phyloP scores from a whole-genome alignment of 1,140 invertebrate genomes.

The Dysdera silvatica region DNA sequence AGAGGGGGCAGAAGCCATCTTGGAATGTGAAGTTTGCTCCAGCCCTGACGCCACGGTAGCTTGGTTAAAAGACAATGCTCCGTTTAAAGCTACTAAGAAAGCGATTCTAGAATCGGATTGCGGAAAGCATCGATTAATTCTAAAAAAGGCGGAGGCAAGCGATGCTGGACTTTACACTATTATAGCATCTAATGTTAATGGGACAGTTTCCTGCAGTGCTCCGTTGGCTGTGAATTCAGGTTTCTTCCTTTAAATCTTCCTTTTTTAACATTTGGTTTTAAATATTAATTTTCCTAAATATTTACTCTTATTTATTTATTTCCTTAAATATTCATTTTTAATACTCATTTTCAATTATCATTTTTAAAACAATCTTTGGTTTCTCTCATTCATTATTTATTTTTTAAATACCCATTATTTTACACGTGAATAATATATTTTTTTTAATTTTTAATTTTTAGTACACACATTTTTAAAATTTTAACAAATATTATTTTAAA shows the following conservation, averaged over 20 bases:
- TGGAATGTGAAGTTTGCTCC: slow-evolving; percentile 65
- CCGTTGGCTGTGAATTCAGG: slow-evolving; percentile 65
- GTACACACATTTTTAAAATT: too few relatives aligned
- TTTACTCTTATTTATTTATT: too few relatives aligned
- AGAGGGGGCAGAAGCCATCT: slow-evolving; percentile 78
- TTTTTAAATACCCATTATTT: too few relatives aligned
- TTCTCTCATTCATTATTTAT: too few relatives aligned
- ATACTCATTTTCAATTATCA: too few relatives aligned
- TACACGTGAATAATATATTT: too few relatives aligned
- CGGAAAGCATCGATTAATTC: slow-evolving; percentile 46
- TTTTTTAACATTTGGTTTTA: too few relatives aligned
- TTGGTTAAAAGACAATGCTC: slow-evolving; percentile 84
- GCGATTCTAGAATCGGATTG: slow-evolving; percentile 63
- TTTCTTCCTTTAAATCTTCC: background rate
- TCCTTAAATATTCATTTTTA: too few relatives aligned
- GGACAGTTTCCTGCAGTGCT: slow-evolving; percentile 64
- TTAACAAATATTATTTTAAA: too few relatives aligned
- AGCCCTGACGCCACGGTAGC: slow-evolving; percentile 53
- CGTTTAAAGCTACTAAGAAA: slow-evolving; percentile 52
- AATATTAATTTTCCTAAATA: too few relatives aligned
- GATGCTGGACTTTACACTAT: slow-evolving; percentile 91
- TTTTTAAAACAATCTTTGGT: too few relatives aligned
- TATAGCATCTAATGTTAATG: slow-evolving; percentile 84
- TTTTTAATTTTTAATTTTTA: too few relatives aligned
- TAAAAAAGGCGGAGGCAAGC: slow-evolving; percentile 54